Base-by-base conservation (phyloP, 2,113 vertebrate genomes). In the Gadus macrocephalus region DNA sequence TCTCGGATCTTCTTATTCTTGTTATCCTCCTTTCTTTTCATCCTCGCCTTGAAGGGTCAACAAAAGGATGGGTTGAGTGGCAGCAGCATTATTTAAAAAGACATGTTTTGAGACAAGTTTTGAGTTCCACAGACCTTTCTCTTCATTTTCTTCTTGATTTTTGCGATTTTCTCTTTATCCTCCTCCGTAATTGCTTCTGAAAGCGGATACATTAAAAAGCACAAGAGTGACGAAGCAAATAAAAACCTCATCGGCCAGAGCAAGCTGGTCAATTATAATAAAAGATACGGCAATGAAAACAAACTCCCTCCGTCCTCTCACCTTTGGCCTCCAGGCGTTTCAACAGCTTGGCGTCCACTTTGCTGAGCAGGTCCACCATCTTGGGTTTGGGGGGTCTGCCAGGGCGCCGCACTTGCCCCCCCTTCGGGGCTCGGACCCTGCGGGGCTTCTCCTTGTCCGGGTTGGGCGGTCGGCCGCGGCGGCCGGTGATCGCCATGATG, bases 401-500 rank as follows among this genome's bases (percentile, higher is more conserved):
- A 1, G 95, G 92, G 2, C 91, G 91, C 7, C 90, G 90, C 15
- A 53, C 77, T n/a, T 53, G 74, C 75, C 91, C 85, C 19, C 1
- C 93, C 87, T 66, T 94, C 88, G 49, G 80, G 58, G 9, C 87
- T 68, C 4, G 86, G 65, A 74, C 92, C 87, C 89, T 88, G 20
- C 85, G 78, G 5, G 87, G 84, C 70, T 90, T 93, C 72, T 94
- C 94, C 81, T 92, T 92, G 68, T 98, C 95, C 0, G 93, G 92
- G 53, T 99, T 99, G n/a, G 95, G 96, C 61, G 97, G 97, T 27
- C 97, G 94, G 17, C 97, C 97, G 0, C 96, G 91, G 61, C 95
- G 95, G 71, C 97, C 95, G 0, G 96, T 99, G 88, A 99, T 99
- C 72, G 97, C 95, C 91, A 96, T 94, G 88, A 99, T 98, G 83